Conservation (phyloP, 2,797 vertebrate genomes). For the Rousettus madagascariensis region DNA sequence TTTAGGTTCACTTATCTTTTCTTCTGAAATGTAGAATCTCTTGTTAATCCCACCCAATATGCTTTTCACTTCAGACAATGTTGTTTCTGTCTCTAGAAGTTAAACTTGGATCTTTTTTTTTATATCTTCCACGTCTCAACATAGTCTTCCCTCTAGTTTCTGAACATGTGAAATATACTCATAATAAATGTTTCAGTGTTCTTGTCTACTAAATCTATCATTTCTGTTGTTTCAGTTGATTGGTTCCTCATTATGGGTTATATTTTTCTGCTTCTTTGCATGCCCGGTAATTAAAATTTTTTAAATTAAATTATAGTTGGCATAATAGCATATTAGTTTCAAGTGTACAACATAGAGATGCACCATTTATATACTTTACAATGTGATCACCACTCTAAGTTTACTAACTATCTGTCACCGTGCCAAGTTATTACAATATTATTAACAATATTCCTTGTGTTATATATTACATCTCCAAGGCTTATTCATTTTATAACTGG, state of each 20-base stretch:
- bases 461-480: background rate
- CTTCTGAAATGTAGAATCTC: conserved; percentile 1
- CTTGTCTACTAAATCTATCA: background rate
- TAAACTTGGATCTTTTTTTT: background rate
- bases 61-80: conserved; percentile 22
- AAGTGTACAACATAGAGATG: background rate
- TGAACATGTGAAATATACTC: background rate
- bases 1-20: conserved; percentile 12
- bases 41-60: background rate
- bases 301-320: background rate
- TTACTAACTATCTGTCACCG: background rate
- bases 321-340: background rate
- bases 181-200: background rate
- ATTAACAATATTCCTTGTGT: background rate
- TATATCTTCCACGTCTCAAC: background rate
- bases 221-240: conserved; percentile 3
- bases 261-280: background rate
- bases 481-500: background rate
- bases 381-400: background rate
- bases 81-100: background rate
- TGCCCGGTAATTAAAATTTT: background rate
- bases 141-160: background rate
- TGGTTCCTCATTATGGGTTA: background rate
- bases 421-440: background rate
- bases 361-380: background rate